Evolutionary conservation across 2,888 invertebrate species (phyloP).

Genomic region (Digitonthophagus gazella): DNA sequence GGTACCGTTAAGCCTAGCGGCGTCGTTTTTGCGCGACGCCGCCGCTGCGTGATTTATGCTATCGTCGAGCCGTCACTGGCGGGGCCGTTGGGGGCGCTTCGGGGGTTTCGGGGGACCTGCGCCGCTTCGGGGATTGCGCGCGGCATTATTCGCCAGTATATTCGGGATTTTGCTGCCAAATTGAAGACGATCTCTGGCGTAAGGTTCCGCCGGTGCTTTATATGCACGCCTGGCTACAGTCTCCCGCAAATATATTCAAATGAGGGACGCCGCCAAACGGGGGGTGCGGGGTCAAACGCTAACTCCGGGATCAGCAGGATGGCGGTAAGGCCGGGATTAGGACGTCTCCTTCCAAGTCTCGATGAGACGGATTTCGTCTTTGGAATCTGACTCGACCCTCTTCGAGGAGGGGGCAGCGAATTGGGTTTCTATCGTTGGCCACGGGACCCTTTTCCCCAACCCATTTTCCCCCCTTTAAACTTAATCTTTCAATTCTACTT

Average conservation of each 20-base stretch:
- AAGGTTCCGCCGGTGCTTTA: constrained; percentile 50
- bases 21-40: neutral
- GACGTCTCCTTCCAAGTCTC: constrained; percentile 38
- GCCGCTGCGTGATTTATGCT: constrained; percentile 11
- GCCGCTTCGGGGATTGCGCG: constrained; percentile 12
- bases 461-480: constrained; percentile 8
- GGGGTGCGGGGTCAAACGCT: constrained; percentile 47
- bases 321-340: constrained; percentile 43
- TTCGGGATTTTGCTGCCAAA: constrained; percentile 51
- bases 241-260: constrained; percentile 44
- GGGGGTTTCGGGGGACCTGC: constrained; percentile 29
- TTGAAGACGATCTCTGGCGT: constrained; percentile 52
- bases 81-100: constrained; percentile 26
- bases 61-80: constrained; percentile 15
- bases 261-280: constrained; percentile 32
- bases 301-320: constrained; percentile 46
- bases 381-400: constrained; percentile 10
- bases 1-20: neutral
- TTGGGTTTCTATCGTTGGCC: neutral
- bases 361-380: constrained; percentile 43
- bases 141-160: constrained; percentile 38
- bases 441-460: neutral
- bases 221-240: constrained; percentile 48
- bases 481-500: constrained; percentile 7
- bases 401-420: neutral